Evolutionary conservation across 2,797 vertebrate genomes (phyloP).

Genomic region (Sebastes goodei): DNA sequence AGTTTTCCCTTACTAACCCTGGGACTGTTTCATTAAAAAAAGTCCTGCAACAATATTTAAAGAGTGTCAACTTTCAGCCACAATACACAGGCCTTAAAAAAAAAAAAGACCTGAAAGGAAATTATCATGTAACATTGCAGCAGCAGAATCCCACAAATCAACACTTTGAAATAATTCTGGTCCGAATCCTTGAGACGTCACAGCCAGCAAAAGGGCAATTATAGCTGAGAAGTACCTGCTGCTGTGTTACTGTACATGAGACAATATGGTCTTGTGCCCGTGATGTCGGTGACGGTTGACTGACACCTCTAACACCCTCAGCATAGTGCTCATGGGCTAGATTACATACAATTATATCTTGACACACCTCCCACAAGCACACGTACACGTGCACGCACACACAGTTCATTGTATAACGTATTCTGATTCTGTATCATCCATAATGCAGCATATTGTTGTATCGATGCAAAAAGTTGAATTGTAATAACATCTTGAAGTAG

Average conservation of each 20-base stretch:
- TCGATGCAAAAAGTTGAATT: not conserved
- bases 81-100: conserved; percentile 21
- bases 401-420: not conserved
- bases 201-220: conserved; percentile 5
- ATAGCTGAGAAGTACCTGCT: conserved; percentile 38
- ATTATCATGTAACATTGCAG: conserved; percentile 24
- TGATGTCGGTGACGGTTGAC: conserved; percentile 14
- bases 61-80: conserved; percentile 51
- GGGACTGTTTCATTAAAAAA: conserved; percentile 41
- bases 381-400: not conserved
- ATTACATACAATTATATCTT: conserved; percentile 48
- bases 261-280: conserved; percentile 16
- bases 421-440: not conserved
- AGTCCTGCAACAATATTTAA: conserved; percentile 42
- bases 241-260: not conserved
- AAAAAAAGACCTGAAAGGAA: conserved; percentile 26
- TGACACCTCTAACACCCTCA: conserved; percentile 15
- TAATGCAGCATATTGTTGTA: not conserved
- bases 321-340: conserved; percentile 17
- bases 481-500: not conserved
- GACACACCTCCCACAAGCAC: conserved; percentile 29
- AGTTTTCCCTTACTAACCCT: conserved; percentile 5
- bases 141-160: conserved; percentile 26
- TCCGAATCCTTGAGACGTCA: conserved; percentile 23
- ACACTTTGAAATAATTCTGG: conserved; percentile 30